Conservation (phyloP, 2,113 vertebrate species). For the Actenoides lindsayi region DNA sequence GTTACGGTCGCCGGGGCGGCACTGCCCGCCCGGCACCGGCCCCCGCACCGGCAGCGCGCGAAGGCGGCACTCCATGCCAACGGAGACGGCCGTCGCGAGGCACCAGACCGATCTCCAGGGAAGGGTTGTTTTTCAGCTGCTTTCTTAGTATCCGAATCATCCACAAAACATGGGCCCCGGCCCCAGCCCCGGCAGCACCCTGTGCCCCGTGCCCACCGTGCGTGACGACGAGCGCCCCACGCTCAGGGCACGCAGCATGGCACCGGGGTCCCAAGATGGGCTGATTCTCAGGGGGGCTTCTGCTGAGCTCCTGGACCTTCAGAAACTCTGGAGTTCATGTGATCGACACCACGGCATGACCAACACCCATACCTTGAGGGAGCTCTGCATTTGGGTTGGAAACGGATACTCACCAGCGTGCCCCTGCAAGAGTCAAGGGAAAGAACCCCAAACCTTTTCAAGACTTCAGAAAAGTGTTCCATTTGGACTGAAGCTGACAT, state of each 20-base stretch:
- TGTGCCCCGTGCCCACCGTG: neutral
- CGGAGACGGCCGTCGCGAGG: neutral
- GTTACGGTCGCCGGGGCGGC: neutral
- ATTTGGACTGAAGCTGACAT: neutral
- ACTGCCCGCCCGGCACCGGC: neutral
- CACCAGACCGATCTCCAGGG: neutral
- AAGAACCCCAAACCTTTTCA: neutral
- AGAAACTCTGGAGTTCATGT: fast-evolving
- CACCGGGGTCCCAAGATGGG: fast-evolving
- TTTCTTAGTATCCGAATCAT: neutral
- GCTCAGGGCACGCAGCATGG: neutral
- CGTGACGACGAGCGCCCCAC: fast-evolving
- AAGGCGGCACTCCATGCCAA: neutral
- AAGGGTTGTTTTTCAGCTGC: neutral
- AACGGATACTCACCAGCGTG: neutral
- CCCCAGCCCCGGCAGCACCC: neutral
- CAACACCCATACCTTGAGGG: fast-evolving
- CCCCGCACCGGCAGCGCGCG: fast-evolving
- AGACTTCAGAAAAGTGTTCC: neutral
- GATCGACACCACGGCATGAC: fast-evolving
- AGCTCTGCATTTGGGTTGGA: neutral
- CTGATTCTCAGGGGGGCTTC: neutral
- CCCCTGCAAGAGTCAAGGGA: neutral
- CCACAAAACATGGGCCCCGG: fast-evolving
- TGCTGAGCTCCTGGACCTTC: neutral